Evolutionary conservation across 2,888 invertebrate species (phyloP).

Genomic region (Phortica okadai): DNA sequence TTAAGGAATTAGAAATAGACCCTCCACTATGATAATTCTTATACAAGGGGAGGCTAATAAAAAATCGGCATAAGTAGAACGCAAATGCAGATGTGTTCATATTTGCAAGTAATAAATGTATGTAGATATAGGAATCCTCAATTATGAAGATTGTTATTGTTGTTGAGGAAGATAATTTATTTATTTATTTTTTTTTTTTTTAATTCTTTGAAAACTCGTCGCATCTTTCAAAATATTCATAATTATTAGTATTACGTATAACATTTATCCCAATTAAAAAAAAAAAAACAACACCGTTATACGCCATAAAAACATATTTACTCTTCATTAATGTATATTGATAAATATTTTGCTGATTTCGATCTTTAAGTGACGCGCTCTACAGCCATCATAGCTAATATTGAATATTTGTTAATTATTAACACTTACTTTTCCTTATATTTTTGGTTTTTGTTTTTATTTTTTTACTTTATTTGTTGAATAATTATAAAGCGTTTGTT

Average conservation of each 20-base stretch:
- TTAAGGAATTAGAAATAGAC: too few species aligned
- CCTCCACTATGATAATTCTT: too few species aligned
- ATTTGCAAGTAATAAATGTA: too few species aligned
- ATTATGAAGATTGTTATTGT: too few species aligned
- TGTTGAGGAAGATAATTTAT: too few species aligned
- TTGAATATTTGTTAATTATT: constrained; percentile 17
- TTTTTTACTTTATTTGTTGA: constrained; percentile 4
- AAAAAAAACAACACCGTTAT: neutral
- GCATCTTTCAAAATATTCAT: neutral
- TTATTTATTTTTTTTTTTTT: too few species aligned
- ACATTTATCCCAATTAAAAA: neutral
- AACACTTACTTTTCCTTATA: neutral
- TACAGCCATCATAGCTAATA: neutral
- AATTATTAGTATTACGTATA: neutral
- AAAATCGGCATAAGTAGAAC: too few species aligned
- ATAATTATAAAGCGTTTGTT: neutral
- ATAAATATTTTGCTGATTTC: neutral
- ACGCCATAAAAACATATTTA: neutral
- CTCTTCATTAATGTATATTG: neutral
- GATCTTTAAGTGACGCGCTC: neutral
- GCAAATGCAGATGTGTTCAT: too few species aligned
- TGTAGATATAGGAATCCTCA: too few species aligned
- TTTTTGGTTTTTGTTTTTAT: neutral
- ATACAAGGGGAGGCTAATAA: too few species aligned
- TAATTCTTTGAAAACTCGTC: too few species aligned